Evolutionary conservation across 64 coral and sea anemone genomes (phyloP).

Genomic region (Anthopleura sola): DNA sequence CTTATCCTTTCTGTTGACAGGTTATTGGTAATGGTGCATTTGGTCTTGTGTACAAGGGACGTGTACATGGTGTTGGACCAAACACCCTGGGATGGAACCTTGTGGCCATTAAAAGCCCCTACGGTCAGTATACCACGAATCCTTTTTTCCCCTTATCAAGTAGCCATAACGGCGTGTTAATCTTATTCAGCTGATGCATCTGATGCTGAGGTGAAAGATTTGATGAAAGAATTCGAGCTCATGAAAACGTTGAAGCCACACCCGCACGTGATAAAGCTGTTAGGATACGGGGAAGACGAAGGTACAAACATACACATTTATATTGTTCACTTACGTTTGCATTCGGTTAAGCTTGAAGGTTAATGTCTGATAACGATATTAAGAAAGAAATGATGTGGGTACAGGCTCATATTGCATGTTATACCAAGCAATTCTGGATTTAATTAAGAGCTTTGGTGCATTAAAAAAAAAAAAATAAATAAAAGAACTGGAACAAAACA

Average conservation of each 20-base stretch:
- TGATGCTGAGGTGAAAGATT: constrained; percentile 33
- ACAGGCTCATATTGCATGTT: no score
- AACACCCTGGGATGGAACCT: background rate
- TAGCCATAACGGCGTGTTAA: background rate
- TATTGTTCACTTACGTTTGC: no score
- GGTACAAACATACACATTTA: no score
- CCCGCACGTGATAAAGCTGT: constrained; percentile 46
- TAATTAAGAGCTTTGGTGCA: no score
- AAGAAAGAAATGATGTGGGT: no score
- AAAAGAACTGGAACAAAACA: no score
- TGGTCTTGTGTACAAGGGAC: constrained; percentile 49
- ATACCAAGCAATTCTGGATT: no score
- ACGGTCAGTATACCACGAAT: constrained; percentile 9
- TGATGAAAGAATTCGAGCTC: constrained; percentile 47
- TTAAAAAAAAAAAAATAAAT: no score
- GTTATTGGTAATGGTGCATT: constrained; percentile 56
- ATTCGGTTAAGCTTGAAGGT: no score
- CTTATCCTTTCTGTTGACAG: background rate
- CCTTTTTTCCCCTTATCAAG: no score
- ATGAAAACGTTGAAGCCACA: constrained; percentile 54
- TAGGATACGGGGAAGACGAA: constrained; percentile 43
- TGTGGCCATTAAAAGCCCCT: constrained; percentile 43
- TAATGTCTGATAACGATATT: no score
- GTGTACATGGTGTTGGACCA: background rate
- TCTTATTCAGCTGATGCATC: constrained; percentile 45